phyloP scores from a whole-genome alignment of 2,888 invertebrate genomes.

The Synanthedon tipuliformis region DNA sequence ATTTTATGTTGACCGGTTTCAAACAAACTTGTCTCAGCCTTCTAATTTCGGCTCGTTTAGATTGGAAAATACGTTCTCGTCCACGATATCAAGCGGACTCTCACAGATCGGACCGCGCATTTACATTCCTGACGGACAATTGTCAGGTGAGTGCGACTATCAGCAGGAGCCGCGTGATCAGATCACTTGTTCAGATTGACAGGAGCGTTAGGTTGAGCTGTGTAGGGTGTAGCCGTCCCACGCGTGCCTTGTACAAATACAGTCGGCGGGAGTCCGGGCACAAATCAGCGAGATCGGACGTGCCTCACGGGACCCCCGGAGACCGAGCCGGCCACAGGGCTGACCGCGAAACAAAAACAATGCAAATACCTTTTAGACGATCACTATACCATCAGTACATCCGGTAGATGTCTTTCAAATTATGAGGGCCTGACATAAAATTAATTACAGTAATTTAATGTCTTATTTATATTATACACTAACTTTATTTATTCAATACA shows the following conservation, averaged over 20 bases:
- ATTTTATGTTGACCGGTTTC: constrained; percentile 70
- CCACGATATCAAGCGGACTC: neutral
- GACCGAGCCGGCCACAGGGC: constrained; percentile 27
- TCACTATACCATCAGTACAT: too few relatives aligned
- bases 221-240: constrained; percentile 18
- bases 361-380: too few relatives aligned
- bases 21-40: constrained; percentile 63
- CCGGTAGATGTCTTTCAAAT: too few relatives aligned
- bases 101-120: constrained; percentile 8
- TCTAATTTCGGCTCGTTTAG: constrained; percentile 69
- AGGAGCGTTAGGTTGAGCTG: constrained; percentile 14
- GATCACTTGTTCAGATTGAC: neutral
- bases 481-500: too few relatives aligned
- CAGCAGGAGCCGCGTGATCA: neutral
- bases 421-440: too few relatives aligned
- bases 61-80: constrained; percentile 57
- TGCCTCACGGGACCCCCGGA: constrained; percentile 44
- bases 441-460: too few relatives aligned
- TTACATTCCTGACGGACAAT: constrained; percentile 20
- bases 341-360: constrained; percentile 11
- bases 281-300: constrained; percentile 58
- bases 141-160: constrained; percentile 10
- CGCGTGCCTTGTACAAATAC: constrained; percentile 55
- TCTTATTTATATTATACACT: too few relatives aligned
- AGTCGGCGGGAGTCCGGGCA: constrained; percentile 61